Percentiles rank a stretch among this genome's conserved stretches.
These are phyloP conservation scores for Siniperca obscura DNA, from an alignment of 2,797 vertebrate genomes.

Conservation along the genomic window DNA sequence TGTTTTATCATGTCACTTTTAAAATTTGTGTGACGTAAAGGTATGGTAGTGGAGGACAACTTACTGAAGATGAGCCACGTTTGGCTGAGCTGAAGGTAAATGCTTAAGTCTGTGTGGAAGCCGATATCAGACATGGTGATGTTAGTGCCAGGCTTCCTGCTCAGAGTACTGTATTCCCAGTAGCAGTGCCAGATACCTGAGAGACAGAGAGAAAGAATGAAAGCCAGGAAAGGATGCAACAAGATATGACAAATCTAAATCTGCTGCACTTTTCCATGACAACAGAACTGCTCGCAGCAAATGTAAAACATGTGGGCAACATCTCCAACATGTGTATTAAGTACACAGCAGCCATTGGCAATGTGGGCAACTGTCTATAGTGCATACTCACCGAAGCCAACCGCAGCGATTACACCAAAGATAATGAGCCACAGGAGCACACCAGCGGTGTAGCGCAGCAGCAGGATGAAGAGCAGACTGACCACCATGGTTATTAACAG, in stretches of 20 bases:
- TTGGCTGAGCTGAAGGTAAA: slow-evolving; percentile 93
- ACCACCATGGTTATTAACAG: slow-evolving; percentile 92
- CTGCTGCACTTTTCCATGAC: slow-evolving; percentile 8
- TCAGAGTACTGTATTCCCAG: slow-evolving; percentile 87
- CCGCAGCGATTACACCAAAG: slow-evolving; percentile 87
- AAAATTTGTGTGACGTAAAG: neutral
- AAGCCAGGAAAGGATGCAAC: neutral
- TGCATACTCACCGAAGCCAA: slow-evolving; percentile 87
- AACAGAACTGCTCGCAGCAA: slow-evolving; percentile 8
- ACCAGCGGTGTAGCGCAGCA: slow-evolving; percentile 92
- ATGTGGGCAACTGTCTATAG: neutral
- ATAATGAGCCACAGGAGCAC: slow-evolving; percentile 94
- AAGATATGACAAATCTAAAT: neutral
- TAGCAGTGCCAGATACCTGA: slow-evolving; percentile 95
- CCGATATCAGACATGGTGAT: slow-evolving; percentile 90
- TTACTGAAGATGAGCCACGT: slow-evolving; percentile 95
- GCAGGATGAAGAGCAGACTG: slow-evolving; percentile 92
- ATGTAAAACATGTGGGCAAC: slow-evolving; percentile 17
- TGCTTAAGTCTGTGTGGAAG: slow-evolving; percentile 91
- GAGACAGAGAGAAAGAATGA: neutral
- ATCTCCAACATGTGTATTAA: slow-evolving; percentile 3
- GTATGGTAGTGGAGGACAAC: slow-evolving; percentile 46
- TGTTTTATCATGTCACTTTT: neutral
- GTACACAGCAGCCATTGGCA: neutral
- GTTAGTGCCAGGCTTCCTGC: slow-evolving; percentile 84